Base-by-base conservation (phyloP, 1,140 invertebrate species). In the Chironomus striatipennis region DNA sequence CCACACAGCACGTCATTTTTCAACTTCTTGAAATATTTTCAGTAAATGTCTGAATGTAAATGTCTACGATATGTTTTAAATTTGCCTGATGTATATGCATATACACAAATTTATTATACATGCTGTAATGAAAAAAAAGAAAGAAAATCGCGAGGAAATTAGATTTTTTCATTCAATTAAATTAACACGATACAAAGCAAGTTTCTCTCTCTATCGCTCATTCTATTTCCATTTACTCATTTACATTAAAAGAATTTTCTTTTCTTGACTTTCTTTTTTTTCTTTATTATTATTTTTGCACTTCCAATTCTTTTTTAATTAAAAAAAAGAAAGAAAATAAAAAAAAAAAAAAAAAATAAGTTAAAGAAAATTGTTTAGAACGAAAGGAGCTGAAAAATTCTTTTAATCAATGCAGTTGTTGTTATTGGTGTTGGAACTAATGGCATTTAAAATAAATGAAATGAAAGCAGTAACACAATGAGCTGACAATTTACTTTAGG, bases 71-170 rank as follows among this genome's bases (percentile, higher is more conserved):
- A 34, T 34, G 24, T 34, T 34, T 34, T 34, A 34, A 34, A 34
- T 2, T 34, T 34, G 24, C 24, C 24, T 34, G 24, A 34, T 34
- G 24, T 34, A 34, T 34, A 34, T 34, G 24, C n/a, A 57, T n/a
- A 57, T 57, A 57, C 47, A n/a, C n/a, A n/a, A 57, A 57, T 57
- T 57, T 57, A 57, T n/a, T 57, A n/a, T 57, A 57, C n/a, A 15
- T 57, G 47, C 12, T 57, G 47, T 34, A 34, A 34, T 34, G 24
- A 34, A 34, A 5, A 34, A 34, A 34, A 57, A 57, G 5, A 34
- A 5, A 34, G 5, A 34, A 57, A 57, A 47, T 47, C 2, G 43
- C 12, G 47, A 57, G 12, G n/a, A 5, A 15, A 57, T n/a, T n/a
- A 12, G 47, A 57, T 57, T 57, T 57, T 57, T 57, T 12, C 47